Evolutionary conservation across 2,888 invertebrate species (phyloP), one percentile per base, ranked within the genome.

Genomic region (Chouioia cunea): DNA sequence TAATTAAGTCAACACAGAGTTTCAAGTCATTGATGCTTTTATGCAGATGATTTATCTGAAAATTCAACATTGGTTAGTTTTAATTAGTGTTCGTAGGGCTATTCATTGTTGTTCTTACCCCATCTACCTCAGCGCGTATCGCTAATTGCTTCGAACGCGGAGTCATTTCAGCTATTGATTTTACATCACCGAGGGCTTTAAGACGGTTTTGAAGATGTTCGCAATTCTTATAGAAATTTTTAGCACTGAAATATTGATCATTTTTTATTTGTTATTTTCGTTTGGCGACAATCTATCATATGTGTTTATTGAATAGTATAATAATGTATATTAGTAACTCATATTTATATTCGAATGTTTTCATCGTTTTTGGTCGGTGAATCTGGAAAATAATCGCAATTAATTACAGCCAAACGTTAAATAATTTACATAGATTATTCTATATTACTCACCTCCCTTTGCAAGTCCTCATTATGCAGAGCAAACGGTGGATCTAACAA

Each of bases 1-100:
- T 36, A 43, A 50, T 2, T 10, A 43, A 53, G 15, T 58, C 27
- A 44, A 62, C 66, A 22, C 57, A 62, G 15, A 66, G 15, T 15
- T 62, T 44, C 12, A 71, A 50, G 6, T 63, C 43, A 20, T 65
- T 14, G n/a, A 65, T 22, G 14, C 58, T 62, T 46, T 18, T 50
- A 62, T 66, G 71, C 20, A 66, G 22, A 50, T 52, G 36, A 46
- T 8, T 53, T 46, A 66, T 66, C 71, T 71, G 8, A 57, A 71
- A 62, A 62, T 50, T 4, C 18, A 56, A 48, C 52, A 43, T 20
- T 10, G 53, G 4, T 54, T 53, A 14, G 22, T 47, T 27, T 62
- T 18, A 27, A 23, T 44, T 1, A 36, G 20, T 8, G n/a, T 52
- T 52, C n/a, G 4, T 20, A 20, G 0, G 46, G 4, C 2, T n/a